Evolutionary conservation across 2,888 invertebrate genomes (phyloP).

Genomic region (Sepioteuthis lessoniana): DNA sequence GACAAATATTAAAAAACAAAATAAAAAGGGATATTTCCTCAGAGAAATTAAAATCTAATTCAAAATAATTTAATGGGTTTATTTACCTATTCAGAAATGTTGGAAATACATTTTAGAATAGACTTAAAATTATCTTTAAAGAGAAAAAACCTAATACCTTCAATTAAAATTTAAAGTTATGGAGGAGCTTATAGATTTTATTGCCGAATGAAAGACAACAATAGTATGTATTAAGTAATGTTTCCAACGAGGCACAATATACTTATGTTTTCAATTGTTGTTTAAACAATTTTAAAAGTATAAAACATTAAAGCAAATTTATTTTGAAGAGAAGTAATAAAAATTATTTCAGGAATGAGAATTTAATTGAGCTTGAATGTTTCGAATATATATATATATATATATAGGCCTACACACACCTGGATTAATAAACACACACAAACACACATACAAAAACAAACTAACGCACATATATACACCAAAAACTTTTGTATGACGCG

Average conservation of each 20-base stretch:
- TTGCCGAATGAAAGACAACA: not conserved
- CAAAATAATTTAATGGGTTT: not conserved
- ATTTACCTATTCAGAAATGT: not conserved
- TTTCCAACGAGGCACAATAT: not conserved
- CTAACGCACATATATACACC: too few relatives aligned
- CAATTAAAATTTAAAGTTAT: not conserved
- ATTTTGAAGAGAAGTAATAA: not conserved
- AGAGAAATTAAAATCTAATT: not conserved
- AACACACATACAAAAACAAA: too few relatives aligned
- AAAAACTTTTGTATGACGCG: too few relatives aligned
- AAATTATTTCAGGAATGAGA: too few relatives aligned
- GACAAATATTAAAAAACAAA: not conserved
- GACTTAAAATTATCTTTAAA: not conserved
- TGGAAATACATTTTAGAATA: not conserved
- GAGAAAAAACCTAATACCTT: too few relatives aligned
- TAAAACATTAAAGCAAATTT: not conserved
- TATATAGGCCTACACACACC: too few relatives aligned
- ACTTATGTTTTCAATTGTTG: not conserved
- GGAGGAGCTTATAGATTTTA: not conserved
- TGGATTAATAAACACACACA: too few relatives aligned
- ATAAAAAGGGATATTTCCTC: not conserved
- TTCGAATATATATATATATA: too few relatives aligned
- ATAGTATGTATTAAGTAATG: not conserved
- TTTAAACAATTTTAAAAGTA: not conserved
- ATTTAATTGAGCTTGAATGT: too few relatives aligned